These are phyloP conservation scores for Rhodinocichla rosea DNA, from an alignment of 2,113 vertebrate species.

Conservation along the genomic window DNA sequence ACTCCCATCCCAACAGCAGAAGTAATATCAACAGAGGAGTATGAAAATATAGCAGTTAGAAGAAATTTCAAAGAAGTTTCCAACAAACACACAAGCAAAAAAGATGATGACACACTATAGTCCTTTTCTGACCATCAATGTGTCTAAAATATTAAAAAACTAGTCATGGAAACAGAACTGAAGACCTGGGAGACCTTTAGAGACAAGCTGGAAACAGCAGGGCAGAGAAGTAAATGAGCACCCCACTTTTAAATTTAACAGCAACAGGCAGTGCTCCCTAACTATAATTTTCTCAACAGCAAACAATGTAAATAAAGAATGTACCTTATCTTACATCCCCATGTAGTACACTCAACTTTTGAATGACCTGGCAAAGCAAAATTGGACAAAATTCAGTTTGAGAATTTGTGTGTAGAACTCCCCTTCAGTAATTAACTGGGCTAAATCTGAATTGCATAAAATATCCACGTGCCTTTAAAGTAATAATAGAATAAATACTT, in stretches of 20 bases:
- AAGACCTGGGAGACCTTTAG: background rate
- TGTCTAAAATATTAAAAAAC: background rate
- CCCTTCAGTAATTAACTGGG: background rate
- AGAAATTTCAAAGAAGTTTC: background rate
- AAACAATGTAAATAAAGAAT: background rate
- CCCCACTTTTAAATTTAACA: background rate
- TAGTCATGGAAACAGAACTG: background rate
- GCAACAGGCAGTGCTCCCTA: background rate
- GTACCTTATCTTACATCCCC: background rate
- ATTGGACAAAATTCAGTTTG: background rate
- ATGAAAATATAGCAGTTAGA: background rate
- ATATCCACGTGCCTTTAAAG: slow-evolving; percentile 35
- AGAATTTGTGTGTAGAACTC: background rate
- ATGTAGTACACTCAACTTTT: background rate
- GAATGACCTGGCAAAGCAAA: background rate
- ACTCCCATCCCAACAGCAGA: background rate
- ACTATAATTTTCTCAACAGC: background rate
- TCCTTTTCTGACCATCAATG: background rate
- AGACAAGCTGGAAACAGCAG: background rate
- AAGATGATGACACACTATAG: background rate
- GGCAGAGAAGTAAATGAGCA: background rate
- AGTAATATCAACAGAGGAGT: background rate
- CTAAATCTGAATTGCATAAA: background rate
- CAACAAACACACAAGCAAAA: background rate
- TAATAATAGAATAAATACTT: slow-evolving; percentile 65